A percentile compares a stretch with the other conserved stretches of the same genome.
Conservation (phyloP, 2,888 invertebrate species). For the Phorcus lineatus region DNA sequence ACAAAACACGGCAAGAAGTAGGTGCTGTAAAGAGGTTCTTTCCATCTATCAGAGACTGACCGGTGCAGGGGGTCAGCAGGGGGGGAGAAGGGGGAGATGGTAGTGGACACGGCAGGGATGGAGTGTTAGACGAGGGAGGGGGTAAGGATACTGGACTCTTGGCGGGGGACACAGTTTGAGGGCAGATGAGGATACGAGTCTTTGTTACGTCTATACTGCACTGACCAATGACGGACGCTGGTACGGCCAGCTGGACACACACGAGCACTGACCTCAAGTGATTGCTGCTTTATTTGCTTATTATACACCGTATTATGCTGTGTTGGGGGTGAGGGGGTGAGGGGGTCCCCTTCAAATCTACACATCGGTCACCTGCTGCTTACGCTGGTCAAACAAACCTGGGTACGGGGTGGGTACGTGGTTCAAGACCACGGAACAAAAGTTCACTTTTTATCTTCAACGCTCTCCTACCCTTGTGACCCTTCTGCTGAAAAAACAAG, state of each 20-base stretch:
- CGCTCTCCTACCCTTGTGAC: background rate
- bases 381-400: background rate
- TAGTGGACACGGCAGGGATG: background rate
- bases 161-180: background rate
- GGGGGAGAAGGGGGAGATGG: background rate
- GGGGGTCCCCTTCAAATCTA: background rate
- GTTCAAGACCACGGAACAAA: background rate
- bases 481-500: background rate
- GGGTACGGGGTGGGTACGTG: background rate
- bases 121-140: background rate
- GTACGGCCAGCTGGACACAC: background rate
- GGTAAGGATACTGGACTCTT: background rate
- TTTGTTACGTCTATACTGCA: background rate
- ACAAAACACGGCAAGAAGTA: background rate
- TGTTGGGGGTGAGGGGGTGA: background rate
- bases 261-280: background rate
- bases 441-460: background rate
- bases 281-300: background rate
- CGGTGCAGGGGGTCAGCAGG: no score
- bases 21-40: background rate
- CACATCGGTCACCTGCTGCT: background rate
- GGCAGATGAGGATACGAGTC: conserved; percentile 3
- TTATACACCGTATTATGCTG: background rate
- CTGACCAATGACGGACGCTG: background rate
- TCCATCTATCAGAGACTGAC: background rate